phyloP scores from a whole-genome alignment of 2,888 invertebrate species.

The Tanaodytes sp. region DNA sequence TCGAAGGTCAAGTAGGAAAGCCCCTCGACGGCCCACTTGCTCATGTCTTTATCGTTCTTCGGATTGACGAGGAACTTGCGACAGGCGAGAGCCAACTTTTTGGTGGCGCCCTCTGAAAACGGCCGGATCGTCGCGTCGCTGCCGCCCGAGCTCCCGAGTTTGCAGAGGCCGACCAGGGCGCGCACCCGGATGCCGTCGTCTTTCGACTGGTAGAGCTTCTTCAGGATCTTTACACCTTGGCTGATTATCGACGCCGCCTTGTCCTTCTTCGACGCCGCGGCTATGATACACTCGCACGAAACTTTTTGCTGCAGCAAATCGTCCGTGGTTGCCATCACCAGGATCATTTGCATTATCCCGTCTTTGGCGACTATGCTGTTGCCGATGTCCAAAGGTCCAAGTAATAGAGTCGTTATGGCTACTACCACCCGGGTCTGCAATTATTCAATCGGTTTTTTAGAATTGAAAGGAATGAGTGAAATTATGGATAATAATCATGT shows the following conservation, averaged over 20 bases:
- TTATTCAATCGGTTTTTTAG: too few relatives aligned
- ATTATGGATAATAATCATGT: too few relatives aligned
- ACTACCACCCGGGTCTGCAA: constrained; percentile 82
- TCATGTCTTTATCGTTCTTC: constrained; percentile 88
- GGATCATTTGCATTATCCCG: constrained; percentile 95
- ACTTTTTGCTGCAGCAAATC: constrained; percentile 91
- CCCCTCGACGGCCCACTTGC: constrained; percentile 97
- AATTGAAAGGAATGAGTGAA: too few relatives aligned
- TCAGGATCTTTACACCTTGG: constrained; percentile 94
- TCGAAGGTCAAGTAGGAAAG: constrained; percentile 96
- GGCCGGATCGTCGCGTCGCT: constrained; percentile 94
- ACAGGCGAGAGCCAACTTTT: constrained; percentile 94
- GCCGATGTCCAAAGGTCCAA: constrained; percentile 95
- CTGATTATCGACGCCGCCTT: constrained; percentile 91
- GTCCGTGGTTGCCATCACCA: constrained; percentile 97
- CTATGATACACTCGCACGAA: constrained; percentile 96
- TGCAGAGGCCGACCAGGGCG: constrained; percentile 94
- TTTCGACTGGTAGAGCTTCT: constrained; percentile 90
- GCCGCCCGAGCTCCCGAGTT: constrained; percentile 94
- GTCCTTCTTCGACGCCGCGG: constrained; percentile 97
- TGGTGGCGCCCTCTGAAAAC: constrained; percentile 95
- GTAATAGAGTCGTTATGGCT: constrained; percentile 89
- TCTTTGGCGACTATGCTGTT: constrained; percentile 87
- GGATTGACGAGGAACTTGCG: constrained; percentile 91
- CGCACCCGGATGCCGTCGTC: constrained; percentile 92